phyloP scores from a whole-genome alignment of 1,140 invertebrate genomes.

The Drosophila busckii region DNA sequence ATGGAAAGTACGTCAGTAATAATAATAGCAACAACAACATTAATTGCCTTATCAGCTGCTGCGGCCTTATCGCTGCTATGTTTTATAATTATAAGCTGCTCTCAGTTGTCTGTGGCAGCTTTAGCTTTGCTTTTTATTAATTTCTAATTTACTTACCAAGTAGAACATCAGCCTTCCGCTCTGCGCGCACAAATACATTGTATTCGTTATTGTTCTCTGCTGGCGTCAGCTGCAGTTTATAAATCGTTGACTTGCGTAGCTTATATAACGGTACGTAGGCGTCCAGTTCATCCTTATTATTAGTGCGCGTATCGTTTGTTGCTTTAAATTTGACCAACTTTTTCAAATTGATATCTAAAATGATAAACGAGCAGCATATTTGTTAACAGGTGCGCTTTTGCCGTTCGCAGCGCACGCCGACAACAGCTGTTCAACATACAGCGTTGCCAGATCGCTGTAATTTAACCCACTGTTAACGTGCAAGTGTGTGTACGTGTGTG shows the following conservation, averaged over 20 bases:
- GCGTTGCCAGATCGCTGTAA: constrained; percentile 18
- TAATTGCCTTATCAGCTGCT: constrained; percentile 4
- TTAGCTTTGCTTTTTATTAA: constrained; percentile 20
- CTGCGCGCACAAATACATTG: constrained; percentile 70
- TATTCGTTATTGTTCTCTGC: constrained; percentile 34
- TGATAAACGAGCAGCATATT: constrained; percentile 4
- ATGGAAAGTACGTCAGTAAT: constrained; percentile 1
- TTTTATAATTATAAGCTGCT: constrained; percentile 14
- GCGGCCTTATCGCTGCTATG: constrained; percentile 18
- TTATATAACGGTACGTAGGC: constrained; percentile 72
- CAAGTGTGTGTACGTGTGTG: no score
- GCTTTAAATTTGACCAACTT: constrained; percentile 65
- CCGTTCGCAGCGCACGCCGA: constrained; percentile 15
- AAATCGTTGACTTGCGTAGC: constrained; percentile 57
- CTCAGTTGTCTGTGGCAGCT: constrained; percentile 34
- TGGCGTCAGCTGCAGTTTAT: constrained; percentile 60
- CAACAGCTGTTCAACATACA: constrained; percentile 15
- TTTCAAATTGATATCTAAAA: constrained; percentile 70
- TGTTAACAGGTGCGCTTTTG: constrained; percentile 32
- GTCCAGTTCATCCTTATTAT: constrained; percentile 49
- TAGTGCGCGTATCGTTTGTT: constrained; percentile 23
- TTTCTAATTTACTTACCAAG: constrained; percentile 66
- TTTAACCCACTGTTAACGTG: no score
- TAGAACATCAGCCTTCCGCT: constrained; percentile 72
- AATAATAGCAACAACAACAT: constrained; percentile 11